Evolutionary conservation across 1,140 invertebrate species (phyloP).

Genomic region (Penaeus indicus): DNA sequence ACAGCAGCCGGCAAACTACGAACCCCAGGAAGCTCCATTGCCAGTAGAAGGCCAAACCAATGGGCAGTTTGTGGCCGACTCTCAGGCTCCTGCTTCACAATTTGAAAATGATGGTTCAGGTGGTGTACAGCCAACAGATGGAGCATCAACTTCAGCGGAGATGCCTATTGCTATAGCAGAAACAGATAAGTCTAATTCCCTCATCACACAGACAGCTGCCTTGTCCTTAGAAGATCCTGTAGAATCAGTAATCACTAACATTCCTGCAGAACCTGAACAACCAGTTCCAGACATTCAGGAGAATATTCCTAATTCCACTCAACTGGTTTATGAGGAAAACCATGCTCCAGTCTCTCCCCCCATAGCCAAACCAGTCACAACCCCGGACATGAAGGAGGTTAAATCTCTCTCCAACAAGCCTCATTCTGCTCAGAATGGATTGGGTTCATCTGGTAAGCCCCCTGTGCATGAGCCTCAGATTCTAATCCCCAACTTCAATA

Average conservation of each 20-base stretch:
- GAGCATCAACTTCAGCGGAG: slow-evolving; percentile 31
- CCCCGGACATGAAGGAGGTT: background rate
- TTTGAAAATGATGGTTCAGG: slow-evolving; percentile 41
- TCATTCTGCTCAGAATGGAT: no score
- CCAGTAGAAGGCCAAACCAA: no score
- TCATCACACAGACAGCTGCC: slow-evolving; percentile 47
- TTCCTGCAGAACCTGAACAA: background rate
- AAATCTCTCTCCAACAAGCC: no score
- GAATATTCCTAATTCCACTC: no score
- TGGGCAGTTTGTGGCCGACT: no score
- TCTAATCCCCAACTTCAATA: background rate
- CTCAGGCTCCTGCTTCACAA: no score
- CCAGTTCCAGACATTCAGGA: background rate
- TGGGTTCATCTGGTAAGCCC: no score
- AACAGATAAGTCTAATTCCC: slow-evolving; percentile 45
- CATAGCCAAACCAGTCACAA: background rate
- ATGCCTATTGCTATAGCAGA: slow-evolving; percentile 37
- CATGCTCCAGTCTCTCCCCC: slow-evolving; percentile 3
- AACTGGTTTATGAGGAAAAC: no score
- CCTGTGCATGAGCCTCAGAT: background rate
- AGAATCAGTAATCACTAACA: background rate
- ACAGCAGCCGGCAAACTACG: no score
- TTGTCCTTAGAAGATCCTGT: slow-evolving; percentile 40
- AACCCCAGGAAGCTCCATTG: no score
- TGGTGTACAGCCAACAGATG: slow-evolving; percentile 31